Base-by-base conservation (phyloP, 1,140 invertebrate species). In the Solen grandis region DNA sequence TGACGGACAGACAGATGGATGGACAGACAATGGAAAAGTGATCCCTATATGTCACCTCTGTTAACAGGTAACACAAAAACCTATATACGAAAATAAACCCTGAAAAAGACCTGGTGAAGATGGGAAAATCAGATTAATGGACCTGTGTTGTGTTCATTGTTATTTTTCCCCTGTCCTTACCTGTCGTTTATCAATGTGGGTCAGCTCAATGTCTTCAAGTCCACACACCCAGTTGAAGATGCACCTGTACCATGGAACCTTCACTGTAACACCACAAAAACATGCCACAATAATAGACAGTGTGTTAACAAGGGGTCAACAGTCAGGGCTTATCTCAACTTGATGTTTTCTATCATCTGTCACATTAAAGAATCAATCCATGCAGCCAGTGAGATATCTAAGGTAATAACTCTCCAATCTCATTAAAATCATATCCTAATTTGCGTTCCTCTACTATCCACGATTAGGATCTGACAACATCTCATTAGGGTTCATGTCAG, bases 181-280 rank as follows among this genome's bases (percentile, higher is more conserved):
- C 19, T 78, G 35, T 31, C 38, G 63, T 2, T 79, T 29, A 31
- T 46, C 41, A 8, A n/a, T 38, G 0, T 62, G n/a, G 2, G 65
- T 69, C 13, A 14, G 27, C 46, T 72, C 29, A 25, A 74, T 38
- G n/a, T 80, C 59, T 35, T 84, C 82, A 29, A 84, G 38, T 31
- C 82, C 82, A 59, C 82, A 84, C 1, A 84, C 38, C 82, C 82
- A 84, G 36, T 82, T 73, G 0, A 81, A 14, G n/a, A 72, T 25
- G 19, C 52, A 35, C 22, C 69, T 16, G 3, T 57, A 84, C 36
- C 78, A 82, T 2, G 82, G 78, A 0, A 69, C 14, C 16, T 13
- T 31, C 4, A 22, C 76, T 72, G 54, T 13, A 81, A 66, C 22
- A 19, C 5, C 50, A 65, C 22, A 50, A 1, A n/a, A 46, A 19